Base-by-base conservation (phyloP, 1,140 invertebrate species). In the Camponotus floridanus region DNA sequence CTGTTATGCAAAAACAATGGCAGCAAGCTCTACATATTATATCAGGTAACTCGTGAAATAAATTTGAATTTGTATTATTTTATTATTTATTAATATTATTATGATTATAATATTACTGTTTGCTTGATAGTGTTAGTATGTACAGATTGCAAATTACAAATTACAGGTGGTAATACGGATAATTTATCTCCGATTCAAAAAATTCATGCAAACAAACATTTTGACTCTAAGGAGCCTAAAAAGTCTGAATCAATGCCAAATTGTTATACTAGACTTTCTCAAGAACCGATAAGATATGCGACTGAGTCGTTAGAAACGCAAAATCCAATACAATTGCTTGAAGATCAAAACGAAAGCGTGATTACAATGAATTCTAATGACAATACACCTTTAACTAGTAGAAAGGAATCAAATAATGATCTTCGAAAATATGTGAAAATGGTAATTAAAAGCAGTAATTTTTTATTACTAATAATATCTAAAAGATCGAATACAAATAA, bases 1-100 rank as follows among this genome's bases (percentile, higher is more conserved):
- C 95, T 62, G 96, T 98, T 0, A 98, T 98, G 97, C 96, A 98
- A 94, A 96, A 96, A 57, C 97, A 98, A 91, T 98, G 97, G 97
- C 95, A 97, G 65, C 97, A 98, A 94, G 97, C 97, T 31, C 92
- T 98, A 21, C 95, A 95, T 86, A 97, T 98, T 83, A 96, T 98
- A 62, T 97, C 96, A 76, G 95, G 95, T 85, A 94, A 65, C 64
- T 51, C 31, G 2, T 7, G 9, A 8, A 85, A 65, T 57, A 3
- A 3, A 31, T 76, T 83, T 2, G 4, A 70, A 31, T 57, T 68
- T 8, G 13, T 33, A 21, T 51, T 67, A 85, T 3, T 6, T 48
- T 21, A 42, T 42, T 64, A 71, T 0, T 78, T 65, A 21, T 65
- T 87, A 39, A 48, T 55, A 67, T 62, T 21, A 21, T 39, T 36